phyloP scores from a whole-genome alignment of 1,140 invertebrate genomes.

The Lethrus apterus region DNA sequence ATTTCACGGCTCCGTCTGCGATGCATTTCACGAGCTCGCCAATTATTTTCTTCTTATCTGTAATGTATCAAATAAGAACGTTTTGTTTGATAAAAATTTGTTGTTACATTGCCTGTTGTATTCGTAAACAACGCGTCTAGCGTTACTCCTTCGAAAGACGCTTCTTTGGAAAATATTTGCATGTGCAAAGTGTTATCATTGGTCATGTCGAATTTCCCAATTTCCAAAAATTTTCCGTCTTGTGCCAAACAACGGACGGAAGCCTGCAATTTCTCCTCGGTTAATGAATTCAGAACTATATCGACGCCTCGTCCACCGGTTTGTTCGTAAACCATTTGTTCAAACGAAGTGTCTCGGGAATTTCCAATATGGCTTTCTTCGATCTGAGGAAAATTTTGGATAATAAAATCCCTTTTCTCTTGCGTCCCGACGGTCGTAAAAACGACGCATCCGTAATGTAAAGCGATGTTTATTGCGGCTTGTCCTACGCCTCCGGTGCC shows the following conservation, averaged over 20 bases:
- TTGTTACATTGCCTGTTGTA: no score
- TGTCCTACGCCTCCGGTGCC: slow-evolving; percentile 71
- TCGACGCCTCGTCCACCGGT: slow-evolving; percentile 58
- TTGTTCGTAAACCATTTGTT: slow-evolving; percentile 48
- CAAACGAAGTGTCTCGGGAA: slow-evolving; percentile 54
- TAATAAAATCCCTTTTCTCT: slow-evolving; percentile 63
- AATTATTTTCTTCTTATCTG: no score
- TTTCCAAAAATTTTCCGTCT: slow-evolving; percentile 67
- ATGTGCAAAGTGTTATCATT: slow-evolving; percentile 58
- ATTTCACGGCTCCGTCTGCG: slow-evolving; percentile 55
- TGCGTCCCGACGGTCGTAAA: slow-evolving; percentile 63
- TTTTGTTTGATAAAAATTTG: no score
- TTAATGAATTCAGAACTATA: slow-evolving; percentile 57
- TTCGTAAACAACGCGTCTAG: slow-evolving; percentile 71
- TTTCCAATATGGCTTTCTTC: slow-evolving; percentile 49
- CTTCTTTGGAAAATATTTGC: slow-evolving; percentile 74
- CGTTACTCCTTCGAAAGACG: slow-evolving; percentile 79
- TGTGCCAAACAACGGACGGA: slow-evolving; percentile 70
- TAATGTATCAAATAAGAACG: no score
- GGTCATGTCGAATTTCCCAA: slow-evolving; percentile 67
- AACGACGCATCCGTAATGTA: slow-evolving; percentile 56
- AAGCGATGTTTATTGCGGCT: slow-evolving; percentile 66
- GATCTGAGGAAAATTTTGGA: slow-evolving; percentile 31
- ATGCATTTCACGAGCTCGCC: slow-evolving; percentile 56
- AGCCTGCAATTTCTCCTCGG: slow-evolving; percentile 59